phyloP scores from a whole-genome alignment of 1,140 invertebrate genomes.

The silkworm (Bombyx mori) region DNA sequence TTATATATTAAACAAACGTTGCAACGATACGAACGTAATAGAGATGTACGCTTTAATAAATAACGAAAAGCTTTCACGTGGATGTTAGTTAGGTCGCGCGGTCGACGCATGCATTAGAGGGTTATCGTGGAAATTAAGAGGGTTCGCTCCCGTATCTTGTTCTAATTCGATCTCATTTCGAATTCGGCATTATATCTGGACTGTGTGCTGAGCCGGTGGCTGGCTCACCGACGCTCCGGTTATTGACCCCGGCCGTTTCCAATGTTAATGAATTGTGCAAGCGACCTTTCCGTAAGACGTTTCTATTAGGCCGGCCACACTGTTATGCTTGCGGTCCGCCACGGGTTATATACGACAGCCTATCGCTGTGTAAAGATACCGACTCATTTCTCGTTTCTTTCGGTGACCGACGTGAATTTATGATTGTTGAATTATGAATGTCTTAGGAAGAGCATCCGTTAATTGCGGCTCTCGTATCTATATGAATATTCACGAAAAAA shows the following conservation, averaged over 20 bases:
- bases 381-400: too few relatives aligned
- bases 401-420: too few relatives aligned
- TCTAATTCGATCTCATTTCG: constrained; percentile 58
- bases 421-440: too few relatives aligned
- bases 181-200: constrained; percentile 34
- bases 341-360: too few relatives aligned
- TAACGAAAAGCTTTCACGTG: constrained; percentile 33
- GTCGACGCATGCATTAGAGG: constrained; percentile 46
- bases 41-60: neutral
- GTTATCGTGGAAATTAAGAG: constrained; percentile 64
- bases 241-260: constrained; percentile 43
- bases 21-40: neutral
- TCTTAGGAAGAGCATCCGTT: too few relatives aligned
- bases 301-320: constrained; percentile 34
- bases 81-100: constrained; percentile 12
- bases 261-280: constrained; percentile 57
- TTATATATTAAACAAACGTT: constrained; percentile 3
- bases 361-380: too few relatives aligned
- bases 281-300: constrained; percentile 42
- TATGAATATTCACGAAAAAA: too few relatives aligned
- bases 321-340: too few relatives aligned
- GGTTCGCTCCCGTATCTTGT: constrained; percentile 41
- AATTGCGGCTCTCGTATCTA: too few relatives aligned
- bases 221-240: constrained; percentile 26
- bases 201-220: constrained; percentile 3